phyloP scores from a whole-genome alignment of 2,888 invertebrate genomes.

The Fragum fragum region DNA sequence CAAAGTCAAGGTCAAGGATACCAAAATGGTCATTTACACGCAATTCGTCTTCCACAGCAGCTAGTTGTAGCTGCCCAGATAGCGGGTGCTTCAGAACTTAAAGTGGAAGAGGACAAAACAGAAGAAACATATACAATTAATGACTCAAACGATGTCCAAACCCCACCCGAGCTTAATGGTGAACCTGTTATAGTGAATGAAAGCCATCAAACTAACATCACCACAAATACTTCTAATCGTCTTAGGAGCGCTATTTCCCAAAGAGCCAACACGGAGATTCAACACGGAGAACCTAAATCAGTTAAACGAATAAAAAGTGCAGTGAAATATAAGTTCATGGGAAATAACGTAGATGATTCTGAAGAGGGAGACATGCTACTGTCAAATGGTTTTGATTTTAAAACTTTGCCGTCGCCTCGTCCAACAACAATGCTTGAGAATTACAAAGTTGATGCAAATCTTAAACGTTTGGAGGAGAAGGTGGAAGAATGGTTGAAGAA shows the following conservation, averaged over 20 bases:
- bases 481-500: conserved; percentile 79
- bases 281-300: conserved; percentile 45
- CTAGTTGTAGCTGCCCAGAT: conserved; percentile 70
- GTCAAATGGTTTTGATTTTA: conserved; percentile 19
- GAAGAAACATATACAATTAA: conserved; percentile 28
- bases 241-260: background rate
- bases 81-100: conserved; percentile 67
- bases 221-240: background rate
- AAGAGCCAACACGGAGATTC: background rate
- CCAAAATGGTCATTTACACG: conserved; percentile 62
- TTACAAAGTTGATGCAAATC: conserved; percentile 73
- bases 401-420: conserved; percentile 47
- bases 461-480: conserved; percentile 78
- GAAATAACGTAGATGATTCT: conserved; percentile 25
- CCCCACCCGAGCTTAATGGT: conserved; percentile 34
- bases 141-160: conserved; percentile 1
- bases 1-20: conserved; percentile 16
- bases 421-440: conserved; percentile 51
- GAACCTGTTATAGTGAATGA: conserved; percentile 33
- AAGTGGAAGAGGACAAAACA: conserved; percentile 54
- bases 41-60: conserved; percentile 67
- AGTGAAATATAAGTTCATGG: conserved; percentile 33
- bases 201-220: background rate
- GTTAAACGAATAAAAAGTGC: conserved; percentile 73
- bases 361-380: conserved; percentile 31